Conservation (phyloP, 2,113 vertebrate genomes). For the Hucho hucho region DNA sequence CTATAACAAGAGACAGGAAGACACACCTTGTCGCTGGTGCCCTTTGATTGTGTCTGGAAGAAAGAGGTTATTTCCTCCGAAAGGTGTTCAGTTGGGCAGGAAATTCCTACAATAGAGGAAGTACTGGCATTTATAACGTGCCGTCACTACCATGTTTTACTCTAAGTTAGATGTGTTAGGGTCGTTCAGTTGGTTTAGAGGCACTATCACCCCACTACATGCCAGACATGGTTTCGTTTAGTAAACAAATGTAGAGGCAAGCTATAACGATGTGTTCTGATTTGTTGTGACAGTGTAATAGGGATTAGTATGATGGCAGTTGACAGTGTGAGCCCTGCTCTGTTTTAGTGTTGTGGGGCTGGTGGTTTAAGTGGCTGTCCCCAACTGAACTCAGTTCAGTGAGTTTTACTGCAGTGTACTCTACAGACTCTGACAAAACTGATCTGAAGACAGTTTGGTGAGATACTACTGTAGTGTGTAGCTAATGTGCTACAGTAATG, state of each 20-base stretch:
- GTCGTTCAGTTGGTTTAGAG: no score
- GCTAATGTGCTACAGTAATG: no score
- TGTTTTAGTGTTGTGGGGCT: no score
- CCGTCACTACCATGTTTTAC: not conserved
- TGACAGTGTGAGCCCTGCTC: conserved; percentile 17
- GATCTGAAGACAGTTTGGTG: no score
- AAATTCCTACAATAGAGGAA: conserved; percentile 22
- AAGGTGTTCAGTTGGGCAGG: conserved; percentile 32
- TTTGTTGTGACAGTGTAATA: conserved; percentile 18
- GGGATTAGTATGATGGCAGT: conserved; percentile 22
- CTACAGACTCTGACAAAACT: no score
- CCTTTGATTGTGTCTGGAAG: conserved; percentile 15
- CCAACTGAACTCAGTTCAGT: no score
- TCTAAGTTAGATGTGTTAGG: no score
- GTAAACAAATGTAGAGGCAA: not conserved
- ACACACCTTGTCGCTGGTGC: not conserved
- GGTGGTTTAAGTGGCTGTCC: no score
- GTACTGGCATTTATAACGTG: no score
- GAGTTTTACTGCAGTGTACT: no score
- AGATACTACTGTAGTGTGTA: no score
- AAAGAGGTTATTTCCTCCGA: conserved; percentile 27
- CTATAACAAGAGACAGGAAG: no score
- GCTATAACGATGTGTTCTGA: conserved; percentile 13
- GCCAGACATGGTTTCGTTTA: not conserved
- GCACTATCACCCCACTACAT: not conserved